Base-by-base conservation (phyloP, 2,888 invertebrate genomes). In the Meiosimyza decipiens region DNA sequence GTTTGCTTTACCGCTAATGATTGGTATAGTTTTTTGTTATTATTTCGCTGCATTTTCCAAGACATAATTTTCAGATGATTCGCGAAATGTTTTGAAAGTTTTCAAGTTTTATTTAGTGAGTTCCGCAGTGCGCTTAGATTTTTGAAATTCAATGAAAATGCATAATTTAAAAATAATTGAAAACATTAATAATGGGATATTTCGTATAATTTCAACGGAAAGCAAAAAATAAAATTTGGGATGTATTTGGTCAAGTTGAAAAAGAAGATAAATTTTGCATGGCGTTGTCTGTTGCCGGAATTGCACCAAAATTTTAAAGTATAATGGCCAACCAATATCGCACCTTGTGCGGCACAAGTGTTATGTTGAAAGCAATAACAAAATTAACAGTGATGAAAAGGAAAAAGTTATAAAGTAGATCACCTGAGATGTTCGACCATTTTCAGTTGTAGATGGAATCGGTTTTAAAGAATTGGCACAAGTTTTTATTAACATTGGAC, bases 291-390 rank as follows among this genome's bases (percentile, higher is more conserved):
- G 40, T 40, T 71, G 71, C 7, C 64, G 55, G 0, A 13, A 57
- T 13, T 71, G 64, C 18, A 47, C 62, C n/a, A 40, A 22, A 15
- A n/a, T 71, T 13, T 40, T 71, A 2, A 71, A 47, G 13, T 71
- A 40, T 40, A 71, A 71, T 22, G 63, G 71, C 16, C 40, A 64
- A 4, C 71, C 54, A 49, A 71, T 64, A n/a, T 63, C 71, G 33
- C 64, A 71, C 22, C 63, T 71, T 28, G 16, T 62, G 16, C 52
- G 71, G 3, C 71, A 71, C 49, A 71, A 54, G 63, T 71, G 71
- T 40, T 63, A 6, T 11, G 11, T 71, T 9, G 11, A 40, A 33
- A 55, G 49, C 15, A 70, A 62, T 16, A 47, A 40, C 11, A n/a
- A 18, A 16, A 18, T 49, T 49, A 18, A 16, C 1, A 18, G n/a